A percentile compares a stretch with the other conserved stretches of the same genome.
Conservation (phyloP, 2,888 invertebrate species). For the Phanerotoma sp. region DNA sequence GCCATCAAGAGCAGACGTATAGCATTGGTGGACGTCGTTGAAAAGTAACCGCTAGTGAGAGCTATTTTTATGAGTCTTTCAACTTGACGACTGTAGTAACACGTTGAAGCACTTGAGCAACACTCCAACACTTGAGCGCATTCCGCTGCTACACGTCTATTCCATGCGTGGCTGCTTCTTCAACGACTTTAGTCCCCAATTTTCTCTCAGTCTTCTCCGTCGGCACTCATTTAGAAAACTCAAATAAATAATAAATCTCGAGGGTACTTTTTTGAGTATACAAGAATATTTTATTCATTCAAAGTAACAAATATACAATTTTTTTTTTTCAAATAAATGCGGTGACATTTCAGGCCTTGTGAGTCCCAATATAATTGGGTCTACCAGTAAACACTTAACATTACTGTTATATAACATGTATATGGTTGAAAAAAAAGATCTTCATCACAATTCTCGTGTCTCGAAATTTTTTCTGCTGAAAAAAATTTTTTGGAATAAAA, state of each 20-base stretch:
- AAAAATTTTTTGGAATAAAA: no score
- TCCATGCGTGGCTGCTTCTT: slow-evolving; percentile 18
- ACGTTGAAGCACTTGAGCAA: slow-evolving; percentile 57
- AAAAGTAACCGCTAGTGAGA: slow-evolving; percentile 32
- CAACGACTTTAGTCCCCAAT: slow-evolving; percentile 12
- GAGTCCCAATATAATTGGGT: neutral
- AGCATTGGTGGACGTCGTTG: slow-evolving; percentile 14
- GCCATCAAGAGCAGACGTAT: slow-evolving; percentile 2
- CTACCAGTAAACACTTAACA: no score
- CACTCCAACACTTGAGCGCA: slow-evolving; percentile 51
- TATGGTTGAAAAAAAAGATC: no score
- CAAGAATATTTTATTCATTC: slow-evolving; percentile 58
- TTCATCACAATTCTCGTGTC: no score
- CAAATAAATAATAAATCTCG: slow-evolving; percentile 11
- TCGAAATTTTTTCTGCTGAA: no score
- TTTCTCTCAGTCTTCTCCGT: slow-evolving; percentile 6
- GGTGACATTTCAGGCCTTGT: slow-evolving; percentile 31
- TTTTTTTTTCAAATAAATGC: slow-evolving; percentile 53
- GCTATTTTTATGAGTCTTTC: slow-evolving; percentile 40
- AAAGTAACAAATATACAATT: slow-evolving; percentile 58
- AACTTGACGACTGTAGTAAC: slow-evolving; percentile 38
- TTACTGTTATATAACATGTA: no score
- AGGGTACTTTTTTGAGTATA: slow-evolving; percentile 46
- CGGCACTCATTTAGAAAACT: slow-evolving; percentile 5
- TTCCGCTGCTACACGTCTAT: slow-evolving; percentile 50